Base-by-base conservation (phyloP, 2,888 invertebrate species). In the Papilio demoleus region DNA sequence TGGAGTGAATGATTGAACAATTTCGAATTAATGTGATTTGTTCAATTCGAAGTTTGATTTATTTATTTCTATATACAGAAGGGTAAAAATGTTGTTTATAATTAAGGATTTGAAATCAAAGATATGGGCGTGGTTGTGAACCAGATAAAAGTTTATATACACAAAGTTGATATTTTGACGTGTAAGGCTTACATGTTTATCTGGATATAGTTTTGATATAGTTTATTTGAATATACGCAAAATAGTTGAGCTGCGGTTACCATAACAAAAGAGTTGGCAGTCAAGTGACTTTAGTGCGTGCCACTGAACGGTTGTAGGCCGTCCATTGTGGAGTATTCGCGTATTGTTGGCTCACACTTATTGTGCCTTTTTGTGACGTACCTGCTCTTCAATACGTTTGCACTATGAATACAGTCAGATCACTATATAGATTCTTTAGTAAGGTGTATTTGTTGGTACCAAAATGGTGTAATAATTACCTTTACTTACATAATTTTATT, bases 281-380 rank as follows among this genome's bases (percentile, higher is more conserved):
- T 67, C 53, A 53, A 62, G 50, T n/a, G 31, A 31, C 31, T 6
- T 40, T 19, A 56, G 34, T 56, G 62, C 56, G 62, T 67, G 40
- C 40, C 42, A 34, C 53, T 56, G 56, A 62, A 62, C 67, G 53
- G 22, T 67, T 56, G 42, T 61, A 34, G 53, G 42, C 22, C 53
- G n/a, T 11, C 53, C 27, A 56, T 67, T 67, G 67, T 50, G 42
- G 66, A 4, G 50, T 27, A 53, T 62, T 67, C 61, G 42, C 61
- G 40, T 42, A 22, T 67, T 67, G 67, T 67, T 62, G 67, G 42
- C 40, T 61, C 53, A 24, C 38, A 14, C 19, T 58, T 67, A 62
- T 62, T 53, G 53, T 47, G 36, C 24, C 47, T 66, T 47, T 66
- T 47, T 38, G 47, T 38, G 38, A 47, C 47, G 59, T 50, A 50